These are phyloP conservation scores for Nomada ferruginata DNA, from an alignment of 2,888 invertebrate species.

Conservation along the genomic window DNA sequence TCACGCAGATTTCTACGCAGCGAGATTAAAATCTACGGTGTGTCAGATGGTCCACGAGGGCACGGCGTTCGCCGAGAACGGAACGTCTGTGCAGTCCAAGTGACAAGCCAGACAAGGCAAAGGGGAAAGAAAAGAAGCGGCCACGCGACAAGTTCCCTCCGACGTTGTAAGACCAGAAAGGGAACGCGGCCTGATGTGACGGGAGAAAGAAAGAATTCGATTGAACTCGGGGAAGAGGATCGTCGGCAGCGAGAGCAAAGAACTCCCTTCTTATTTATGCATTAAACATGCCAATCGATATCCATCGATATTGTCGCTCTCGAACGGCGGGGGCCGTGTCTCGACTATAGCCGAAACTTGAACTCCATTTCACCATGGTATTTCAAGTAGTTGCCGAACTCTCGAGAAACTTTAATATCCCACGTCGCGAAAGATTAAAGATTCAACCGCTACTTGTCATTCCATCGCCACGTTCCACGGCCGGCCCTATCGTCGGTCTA, in stretches of 20 bases:
- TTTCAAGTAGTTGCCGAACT: conserved; percentile 75
- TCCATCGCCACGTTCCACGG: conserved; percentile 73
- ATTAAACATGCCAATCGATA: conserved; percentile 63
- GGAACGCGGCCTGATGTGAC: neutral
- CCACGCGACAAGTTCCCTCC: conserved; percentile 45
- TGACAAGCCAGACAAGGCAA: conserved; percentile 26
- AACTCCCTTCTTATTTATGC: conserved; percentile 64
- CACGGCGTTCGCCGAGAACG: neutral
- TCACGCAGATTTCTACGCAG: conserved; percentile 13
- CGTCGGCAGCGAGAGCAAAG: neutral
- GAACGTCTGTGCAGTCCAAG: conserved; percentile 11
- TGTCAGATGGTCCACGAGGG: conserved; percentile 1
- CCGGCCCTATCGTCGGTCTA: conserved; percentile 11
- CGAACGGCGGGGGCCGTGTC: conserved; percentile 26
- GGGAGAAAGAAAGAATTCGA: conserved; percentile 33
- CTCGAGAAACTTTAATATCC: conserved; percentile 80
- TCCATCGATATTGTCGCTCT: conserved; percentile 67
- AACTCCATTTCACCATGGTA: conserved; percentile 73
- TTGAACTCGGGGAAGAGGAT: conserved; percentile 19
- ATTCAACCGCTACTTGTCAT: conserved; percentile 81
- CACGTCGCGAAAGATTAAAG: conserved; percentile 79
- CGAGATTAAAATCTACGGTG: conserved; percentile 33
- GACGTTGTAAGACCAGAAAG: conserved; percentile 15
- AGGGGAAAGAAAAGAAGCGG: conserved; percentile 29
- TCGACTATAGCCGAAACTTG: conserved; percentile 62